These are phyloP conservation scores for Nyctibius bracteatus DNA, from an alignment of 2,113 vertebrate species.

Conservation along the genomic window DNA sequence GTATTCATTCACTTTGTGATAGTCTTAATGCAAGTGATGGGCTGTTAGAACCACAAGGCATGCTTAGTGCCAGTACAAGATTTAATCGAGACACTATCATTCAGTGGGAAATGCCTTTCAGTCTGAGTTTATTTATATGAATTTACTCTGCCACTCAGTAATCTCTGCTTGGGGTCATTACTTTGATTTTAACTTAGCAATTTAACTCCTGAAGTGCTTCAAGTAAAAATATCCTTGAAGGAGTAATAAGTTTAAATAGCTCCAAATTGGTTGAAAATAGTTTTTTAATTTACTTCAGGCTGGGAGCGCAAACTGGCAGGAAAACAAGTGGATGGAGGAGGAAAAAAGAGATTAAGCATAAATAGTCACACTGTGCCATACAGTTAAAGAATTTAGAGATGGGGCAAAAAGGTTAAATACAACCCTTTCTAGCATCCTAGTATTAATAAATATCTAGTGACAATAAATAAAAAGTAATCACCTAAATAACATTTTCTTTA, in stretches of 20 bases:
- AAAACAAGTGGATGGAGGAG: slow-evolving; percentile 16
- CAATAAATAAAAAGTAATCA: not conserved
- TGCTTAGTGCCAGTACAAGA: slow-evolving; percentile 58
- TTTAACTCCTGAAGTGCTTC: slow-evolving; percentile 73
- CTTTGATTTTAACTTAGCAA: slow-evolving; percentile 75
- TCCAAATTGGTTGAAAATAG: slow-evolving; percentile 65
- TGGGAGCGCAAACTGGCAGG: slow-evolving; percentile 26
- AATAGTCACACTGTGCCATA: not conserved
- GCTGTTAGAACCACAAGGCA: slow-evolving; percentile 56
- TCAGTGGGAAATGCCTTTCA: slow-evolving; percentile 70
- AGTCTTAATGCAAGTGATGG: slow-evolving; percentile 60
- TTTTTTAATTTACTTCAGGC: slow-evolving; percentile 70
- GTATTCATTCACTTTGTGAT: slow-evolving; percentile 66
- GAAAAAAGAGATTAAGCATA: slow-evolving; percentile 39
- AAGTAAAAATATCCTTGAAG: slow-evolving; percentile 75
- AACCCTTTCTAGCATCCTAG: not conserved
- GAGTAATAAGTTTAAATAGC: slow-evolving; percentile 72
- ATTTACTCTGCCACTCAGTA: slow-evolving; percentile 70
- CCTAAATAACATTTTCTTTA: not conserved
- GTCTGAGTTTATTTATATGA: slow-evolving; percentile 72
- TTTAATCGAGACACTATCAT: slow-evolving; percentile 70
- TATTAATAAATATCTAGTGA: not conserved
- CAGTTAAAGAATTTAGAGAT: not conserved
- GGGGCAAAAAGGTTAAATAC: not conserved
- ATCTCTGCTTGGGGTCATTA: slow-evolving; percentile 76